Evolutionary conservation across 2,888 invertebrate species (phyloP).

Genomic region (Drosophila setosimentum): DNA sequence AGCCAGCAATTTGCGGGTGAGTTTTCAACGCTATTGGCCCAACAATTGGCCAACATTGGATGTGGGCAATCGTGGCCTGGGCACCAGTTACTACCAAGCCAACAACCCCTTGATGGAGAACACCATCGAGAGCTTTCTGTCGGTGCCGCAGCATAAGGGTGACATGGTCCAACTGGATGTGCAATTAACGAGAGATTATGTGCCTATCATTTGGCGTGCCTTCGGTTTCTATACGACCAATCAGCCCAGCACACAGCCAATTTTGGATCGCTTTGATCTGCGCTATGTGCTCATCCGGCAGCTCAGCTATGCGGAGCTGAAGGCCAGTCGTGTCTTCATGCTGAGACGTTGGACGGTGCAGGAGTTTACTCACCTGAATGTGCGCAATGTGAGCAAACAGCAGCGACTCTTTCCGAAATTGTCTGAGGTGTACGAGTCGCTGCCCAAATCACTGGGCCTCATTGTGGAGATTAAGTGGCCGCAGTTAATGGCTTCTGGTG

Average conservation of each 20-base stretch:
- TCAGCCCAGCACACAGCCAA: conserved; percentile 87
- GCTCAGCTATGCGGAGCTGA: conserved; percentile 94
- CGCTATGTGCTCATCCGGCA: conserved; percentile 96
- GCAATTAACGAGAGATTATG: conserved; percentile 96
- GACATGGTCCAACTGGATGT: conserved; percentile 99
- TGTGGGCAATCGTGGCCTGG: conserved; percentile 97
- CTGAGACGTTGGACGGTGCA: conserved; percentile 89
- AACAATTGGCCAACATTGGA: conserved; percentile 94
- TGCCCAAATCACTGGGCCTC: conserved; percentile 94
- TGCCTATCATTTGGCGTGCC: conserved; percentile 98
- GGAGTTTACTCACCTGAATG: conserved; percentile 89
- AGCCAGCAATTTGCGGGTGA: conserved; percentile 90
- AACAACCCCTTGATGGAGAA: conserved; percentile 92
- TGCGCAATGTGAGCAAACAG: conserved; percentile 87
- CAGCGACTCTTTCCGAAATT: conserved; percentile 97
- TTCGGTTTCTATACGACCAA: conserved; percentile 89
- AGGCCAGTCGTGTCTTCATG: conserved; percentile 94
- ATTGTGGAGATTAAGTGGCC: conserved; percentile 99
- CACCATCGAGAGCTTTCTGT: conserved; percentile 96
- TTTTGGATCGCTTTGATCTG: conserved; percentile 91
- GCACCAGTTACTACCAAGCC: conserved; percentile 91
- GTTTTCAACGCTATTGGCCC: conserved; percentile 95
- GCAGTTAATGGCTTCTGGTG: conserved; percentile 93
- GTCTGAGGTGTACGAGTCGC: conserved; percentile 90
- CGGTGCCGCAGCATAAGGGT: conserved; percentile 95